Evolutionary conservation across 37 sponge, comb jelly and placozoan genomes (phyloP).

Genomic region (Sycon ciliatum): DNA sequence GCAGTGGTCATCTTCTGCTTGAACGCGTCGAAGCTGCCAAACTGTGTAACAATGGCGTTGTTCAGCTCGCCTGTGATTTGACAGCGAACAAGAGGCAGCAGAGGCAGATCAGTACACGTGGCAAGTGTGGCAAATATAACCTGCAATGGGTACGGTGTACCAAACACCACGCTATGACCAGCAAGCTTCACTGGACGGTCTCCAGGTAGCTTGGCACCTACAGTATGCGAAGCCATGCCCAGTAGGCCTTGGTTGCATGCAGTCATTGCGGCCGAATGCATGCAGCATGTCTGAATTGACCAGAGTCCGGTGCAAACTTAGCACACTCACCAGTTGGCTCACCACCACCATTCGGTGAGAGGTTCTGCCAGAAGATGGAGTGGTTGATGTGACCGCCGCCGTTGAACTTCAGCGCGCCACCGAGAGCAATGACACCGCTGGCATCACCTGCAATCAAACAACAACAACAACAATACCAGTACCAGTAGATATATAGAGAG

Average conservation of each 20-base stretch:
- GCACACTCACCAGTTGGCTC: slow-evolving; percentile 49
- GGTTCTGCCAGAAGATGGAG: slow-evolving; percentile 95
- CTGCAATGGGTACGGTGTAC: too few relatives aligned
- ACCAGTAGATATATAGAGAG: too few relatives aligned
- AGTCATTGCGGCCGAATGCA: too few relatives aligned
- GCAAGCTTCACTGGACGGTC: too few relatives aligned
- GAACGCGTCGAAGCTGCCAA: slow-evolving; percentile 78
- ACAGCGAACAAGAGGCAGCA: background rate
- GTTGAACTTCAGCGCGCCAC: slow-evolving; percentile 83
- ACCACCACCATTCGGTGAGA: slow-evolving; percentile 80
- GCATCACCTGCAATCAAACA: slow-evolving; percentile 71
- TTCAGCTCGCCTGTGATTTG: slow-evolving; percentile 48
- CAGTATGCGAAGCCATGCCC: too few relatives aligned
- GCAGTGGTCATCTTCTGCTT: slow-evolving; percentile 51
- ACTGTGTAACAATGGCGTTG: slow-evolving; percentile 65
- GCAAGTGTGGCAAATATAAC: too few relatives aligned
- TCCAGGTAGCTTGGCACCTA: too few relatives aligned
- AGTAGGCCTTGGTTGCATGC: background rate
- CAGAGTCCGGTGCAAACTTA: background rate
- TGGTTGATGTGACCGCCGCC: slow-evolving; percentile 99
- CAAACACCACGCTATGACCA: too few relatives aligned
- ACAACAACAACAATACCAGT: too few relatives aligned
- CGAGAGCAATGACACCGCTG: slow-evolving; percentile 45
- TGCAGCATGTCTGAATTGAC: too few relatives aligned
- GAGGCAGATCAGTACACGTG: background rate